Evolutionary conservation across 1,140 invertebrate genomes (phyloP).

Genomic region (Hypsibius dujardini): DNA sequence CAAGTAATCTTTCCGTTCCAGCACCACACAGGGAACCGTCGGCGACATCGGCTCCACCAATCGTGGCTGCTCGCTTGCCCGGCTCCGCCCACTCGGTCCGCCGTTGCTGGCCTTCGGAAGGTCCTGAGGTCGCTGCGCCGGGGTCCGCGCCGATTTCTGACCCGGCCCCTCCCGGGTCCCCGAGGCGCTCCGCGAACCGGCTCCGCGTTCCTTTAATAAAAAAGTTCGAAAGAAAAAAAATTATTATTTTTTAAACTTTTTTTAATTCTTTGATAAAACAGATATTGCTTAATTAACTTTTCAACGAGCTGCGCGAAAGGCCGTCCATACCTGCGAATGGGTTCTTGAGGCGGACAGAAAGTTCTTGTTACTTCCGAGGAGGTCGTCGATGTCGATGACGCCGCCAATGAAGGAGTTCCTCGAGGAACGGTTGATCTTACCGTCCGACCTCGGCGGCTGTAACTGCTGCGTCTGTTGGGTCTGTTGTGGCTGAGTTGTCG

Average conservation of each 20-base stretch:
- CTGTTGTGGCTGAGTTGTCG: neutral
- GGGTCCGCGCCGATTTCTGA: too few species aligned
- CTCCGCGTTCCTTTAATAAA: too few species aligned
- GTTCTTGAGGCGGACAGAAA: neutral
- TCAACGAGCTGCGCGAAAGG: neutral
- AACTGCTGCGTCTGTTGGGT: neutral
- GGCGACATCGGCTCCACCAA: neutral
- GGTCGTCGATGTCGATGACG: neutral
- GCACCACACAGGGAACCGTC: neutral
- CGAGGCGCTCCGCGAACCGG: too few species aligned
- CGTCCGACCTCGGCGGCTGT: neutral
- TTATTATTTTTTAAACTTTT: too few species aligned
- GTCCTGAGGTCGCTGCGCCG: neutral
- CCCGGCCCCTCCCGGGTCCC: too few species aligned
- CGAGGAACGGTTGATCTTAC: neutral
- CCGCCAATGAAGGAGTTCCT: constrained; percentile 3
- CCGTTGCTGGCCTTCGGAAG: neutral
- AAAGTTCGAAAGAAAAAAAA: too few species aligned
- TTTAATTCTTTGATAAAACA: too few species aligned
- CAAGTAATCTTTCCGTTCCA: constrained; percentile 10
- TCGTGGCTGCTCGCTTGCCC: neutral
- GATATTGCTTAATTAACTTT: neutral
- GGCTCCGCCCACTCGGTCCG: neutral
- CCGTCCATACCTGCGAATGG: neutral
- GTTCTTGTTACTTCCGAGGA: constrained; percentile 7